Evolutionary conservation across 2,888 invertebrate genomes (phyloP).

Genomic region (Drosophila atroscutellata): DNA sequence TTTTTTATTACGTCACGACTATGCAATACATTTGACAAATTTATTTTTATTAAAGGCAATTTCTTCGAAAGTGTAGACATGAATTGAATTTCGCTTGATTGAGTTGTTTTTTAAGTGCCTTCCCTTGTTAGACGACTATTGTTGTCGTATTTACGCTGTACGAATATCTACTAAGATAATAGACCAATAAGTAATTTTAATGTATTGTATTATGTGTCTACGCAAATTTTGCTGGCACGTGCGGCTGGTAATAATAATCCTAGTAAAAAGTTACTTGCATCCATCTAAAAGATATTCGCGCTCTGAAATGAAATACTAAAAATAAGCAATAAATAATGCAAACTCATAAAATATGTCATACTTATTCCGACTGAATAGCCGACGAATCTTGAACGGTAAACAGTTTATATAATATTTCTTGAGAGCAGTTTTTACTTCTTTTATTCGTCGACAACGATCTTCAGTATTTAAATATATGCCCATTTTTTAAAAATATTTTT

Average conservation of each 20-base stretch:
- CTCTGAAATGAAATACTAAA: background rate
- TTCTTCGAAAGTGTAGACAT: slow-evolving; percentile 66
- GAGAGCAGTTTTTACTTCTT: background rate
- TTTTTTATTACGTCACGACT: slow-evolving; percentile 71
- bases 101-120: slow-evolving; percentile 57
- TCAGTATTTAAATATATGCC: background rate
- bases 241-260: background rate
- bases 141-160: background rate
- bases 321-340: background rate
- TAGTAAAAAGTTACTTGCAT: background rate
- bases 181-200: slow-evolving; percentile 29
- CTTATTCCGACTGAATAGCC: background rate
- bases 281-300: background rate
- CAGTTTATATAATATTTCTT: no score
- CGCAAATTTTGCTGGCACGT: background rate
- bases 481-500: background rate
- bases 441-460: background rate
- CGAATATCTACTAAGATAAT: slow-evolving; percentile 12
- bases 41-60: slow-evolving; percentile 75
- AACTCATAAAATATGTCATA: background rate
- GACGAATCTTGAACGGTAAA: background rate
- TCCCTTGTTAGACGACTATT: slow-evolving; percentile 15
- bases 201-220: background rate
- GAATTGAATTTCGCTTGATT: slow-evolving; percentile 73
- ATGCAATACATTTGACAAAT: slow-evolving; percentile 72